Evolutionary conservation across 2,113 vertebrate species (phyloP).

Genomic region (Dendrocopos noguchii): DNA sequence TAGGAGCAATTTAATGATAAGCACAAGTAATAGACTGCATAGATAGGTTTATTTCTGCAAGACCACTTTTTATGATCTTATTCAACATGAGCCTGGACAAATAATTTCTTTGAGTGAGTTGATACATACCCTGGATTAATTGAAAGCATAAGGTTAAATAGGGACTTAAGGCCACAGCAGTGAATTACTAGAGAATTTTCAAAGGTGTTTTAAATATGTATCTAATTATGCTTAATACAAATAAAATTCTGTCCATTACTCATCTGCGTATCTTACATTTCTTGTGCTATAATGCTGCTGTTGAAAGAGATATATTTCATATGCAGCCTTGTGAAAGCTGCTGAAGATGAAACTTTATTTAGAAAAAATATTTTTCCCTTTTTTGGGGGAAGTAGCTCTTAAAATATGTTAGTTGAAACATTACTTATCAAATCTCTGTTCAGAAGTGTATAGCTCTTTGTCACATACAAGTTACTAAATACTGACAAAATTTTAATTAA

Average conservation of each 20-base stretch:
- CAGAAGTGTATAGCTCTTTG: neutral
- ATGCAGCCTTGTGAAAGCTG: neutral
- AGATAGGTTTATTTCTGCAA: neutral
- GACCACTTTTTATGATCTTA: neutral
- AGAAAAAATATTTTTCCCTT: neutral
- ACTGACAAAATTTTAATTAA: neutral
- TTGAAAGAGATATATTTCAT: neutral
- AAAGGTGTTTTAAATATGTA: neutral
- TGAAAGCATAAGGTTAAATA: neutral
- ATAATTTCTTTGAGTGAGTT: neutral
- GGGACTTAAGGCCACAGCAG: neutral
- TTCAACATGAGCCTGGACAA: neutral
- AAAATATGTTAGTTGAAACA: neutral
- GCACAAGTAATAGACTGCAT: too few relatives aligned
- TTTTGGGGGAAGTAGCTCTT: neutral
- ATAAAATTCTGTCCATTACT: neutral
- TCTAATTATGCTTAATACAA: neutral
- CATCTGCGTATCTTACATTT: neutral
- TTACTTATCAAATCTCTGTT: neutral
- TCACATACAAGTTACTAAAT: neutral
- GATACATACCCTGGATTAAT: neutral
- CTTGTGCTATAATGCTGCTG: neutral
- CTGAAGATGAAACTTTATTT: neutral
- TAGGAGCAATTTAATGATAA: neutral
- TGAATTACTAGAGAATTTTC: neutral